A percentile compares a stretch with the other conserved stretches of the same genome.
These are phyloP conservation scores for Microcaecilia unicolor DNA, from an alignment of 2,797 vertebrate genomes.

Conservation along the genomic window DNA sequence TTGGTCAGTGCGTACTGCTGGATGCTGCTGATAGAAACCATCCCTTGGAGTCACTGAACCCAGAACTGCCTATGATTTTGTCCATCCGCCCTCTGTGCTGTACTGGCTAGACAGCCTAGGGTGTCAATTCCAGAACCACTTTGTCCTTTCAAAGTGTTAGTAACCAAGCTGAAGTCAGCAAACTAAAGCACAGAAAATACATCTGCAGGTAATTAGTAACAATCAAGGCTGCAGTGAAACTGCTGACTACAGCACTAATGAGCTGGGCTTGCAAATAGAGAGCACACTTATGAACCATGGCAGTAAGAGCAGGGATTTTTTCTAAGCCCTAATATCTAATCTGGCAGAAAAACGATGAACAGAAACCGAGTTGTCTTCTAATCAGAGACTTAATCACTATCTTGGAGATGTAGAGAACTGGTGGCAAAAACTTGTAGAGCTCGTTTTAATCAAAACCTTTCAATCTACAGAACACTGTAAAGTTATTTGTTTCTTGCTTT, in stretches of 20 bases:
- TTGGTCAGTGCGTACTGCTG: not conserved
- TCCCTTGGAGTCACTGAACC: not conserved
- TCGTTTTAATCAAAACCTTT: no score
- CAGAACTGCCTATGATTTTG: not conserved
- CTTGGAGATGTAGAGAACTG: not conserved
- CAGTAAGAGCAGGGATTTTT: slow-evolving; percentile 10
- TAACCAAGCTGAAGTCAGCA: slow-evolving; percentile 29
- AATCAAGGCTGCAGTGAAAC: slow-evolving; percentile 37
- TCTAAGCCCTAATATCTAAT: slow-evolving; percentile 37
- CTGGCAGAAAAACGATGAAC: slow-evolving; percentile 25
- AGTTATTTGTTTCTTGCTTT: no score
- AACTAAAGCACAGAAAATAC: slow-evolving; percentile 31
- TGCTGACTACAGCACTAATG: slow-evolving; percentile 47
- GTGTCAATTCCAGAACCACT: slow-evolving; percentile 1
- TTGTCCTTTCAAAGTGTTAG: slow-evolving; percentile 29
- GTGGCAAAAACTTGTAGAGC: slow-evolving; percentile 2
- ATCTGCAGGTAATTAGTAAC: slow-evolving; percentile 58
- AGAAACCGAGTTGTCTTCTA: slow-evolving; percentile 18
- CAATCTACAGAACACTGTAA: no score
- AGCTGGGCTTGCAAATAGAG: slow-evolving; percentile 32
- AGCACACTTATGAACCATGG: slow-evolving; percentile 28
- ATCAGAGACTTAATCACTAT: slow-evolving; percentile 11
- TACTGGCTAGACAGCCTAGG: not conserved
- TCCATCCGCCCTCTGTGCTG: not conserved
- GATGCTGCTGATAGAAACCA: not conserved